A percentile compares a stretch with the other conserved stretches of the same genome.
These are phyloP conservation scores for Spodoptera littoralis DNA, from an alignment of 2,888 invertebrate species.

Conservation along the genomic window DNA sequence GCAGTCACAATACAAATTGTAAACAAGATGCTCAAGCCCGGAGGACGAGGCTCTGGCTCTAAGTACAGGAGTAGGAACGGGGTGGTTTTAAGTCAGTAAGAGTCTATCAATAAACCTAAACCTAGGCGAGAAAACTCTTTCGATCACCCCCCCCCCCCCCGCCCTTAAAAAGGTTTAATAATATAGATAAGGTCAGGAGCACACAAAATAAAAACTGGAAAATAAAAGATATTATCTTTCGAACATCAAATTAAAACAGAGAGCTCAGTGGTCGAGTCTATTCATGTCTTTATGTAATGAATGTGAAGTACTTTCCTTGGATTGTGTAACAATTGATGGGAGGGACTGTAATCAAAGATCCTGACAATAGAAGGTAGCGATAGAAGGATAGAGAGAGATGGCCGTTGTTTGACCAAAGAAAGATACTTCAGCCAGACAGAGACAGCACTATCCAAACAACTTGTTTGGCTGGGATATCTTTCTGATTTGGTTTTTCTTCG, in stretches of 20 bases:
- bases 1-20: too few species aligned
- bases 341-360: conserved; percentile 21
- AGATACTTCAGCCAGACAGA: too few species aligned
- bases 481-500: conserved; percentile 9
- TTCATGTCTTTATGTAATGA: conserved; percentile 19
- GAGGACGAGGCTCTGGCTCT: too few species aligned
- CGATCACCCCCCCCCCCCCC: too few species aligned
- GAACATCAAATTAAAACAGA: conserved; percentile 23
- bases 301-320: conserved; percentile 5
- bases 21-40: too few species aligned
- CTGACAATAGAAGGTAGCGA: conserved; percentile 14
- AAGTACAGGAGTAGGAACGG: too few species aligned
- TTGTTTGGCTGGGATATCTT: neutral
- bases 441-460: too few species aligned
- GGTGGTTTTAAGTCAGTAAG: too few species aligned
- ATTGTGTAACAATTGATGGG: conserved; percentile 21
- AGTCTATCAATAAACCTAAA: too few species aligned
- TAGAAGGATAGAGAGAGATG: conserved; percentile 2
- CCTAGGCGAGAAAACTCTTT: too few species aligned
- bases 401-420: too few species aligned
- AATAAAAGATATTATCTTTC: conserved; percentile 22
- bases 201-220: neutral
- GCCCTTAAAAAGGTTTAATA: too few species aligned
- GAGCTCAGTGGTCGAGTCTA: conserved; percentile 7
- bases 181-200: conserved; percentile 3